Conservation (phyloP, 2,113 vertebrate species). For the Rhynchopsitta pachyrhyncha region DNA sequence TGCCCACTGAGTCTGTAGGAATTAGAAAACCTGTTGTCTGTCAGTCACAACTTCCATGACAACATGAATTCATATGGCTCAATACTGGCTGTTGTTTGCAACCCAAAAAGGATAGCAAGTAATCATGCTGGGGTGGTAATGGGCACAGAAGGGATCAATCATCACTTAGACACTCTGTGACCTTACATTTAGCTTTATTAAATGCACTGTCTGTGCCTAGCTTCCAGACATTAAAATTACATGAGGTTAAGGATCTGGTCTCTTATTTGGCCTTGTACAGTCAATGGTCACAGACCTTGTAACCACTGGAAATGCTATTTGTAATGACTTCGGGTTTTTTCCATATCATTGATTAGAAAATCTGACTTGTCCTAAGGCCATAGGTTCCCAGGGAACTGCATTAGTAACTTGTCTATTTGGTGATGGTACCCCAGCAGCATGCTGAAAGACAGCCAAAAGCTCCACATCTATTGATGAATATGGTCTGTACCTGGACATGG, state of each 20-base stretch:
- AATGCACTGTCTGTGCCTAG: neutral
- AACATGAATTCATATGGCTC: neutral
- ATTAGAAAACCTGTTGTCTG: neutral
- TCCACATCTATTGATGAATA: rapidly evolving
- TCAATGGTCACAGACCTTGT: neutral
- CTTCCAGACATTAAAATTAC: constrained; percentile 20
- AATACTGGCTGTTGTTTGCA: neutral
- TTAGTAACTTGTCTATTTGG: neutral
- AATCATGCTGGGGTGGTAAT: neutral
- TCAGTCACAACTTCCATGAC: neutral
- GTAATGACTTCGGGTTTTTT: neutral
- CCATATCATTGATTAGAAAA: constrained; percentile 24
- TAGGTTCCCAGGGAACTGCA: neutral
- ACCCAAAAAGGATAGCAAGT: neutral
- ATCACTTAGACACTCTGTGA: neutral
- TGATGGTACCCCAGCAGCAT: neutral
- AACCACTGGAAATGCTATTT: neutral
- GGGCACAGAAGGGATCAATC: neutral
- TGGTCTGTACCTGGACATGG: neutral
- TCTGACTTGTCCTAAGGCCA: neutral
- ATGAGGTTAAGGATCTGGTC: neutral
- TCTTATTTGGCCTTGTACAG: neutral
- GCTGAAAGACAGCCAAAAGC: neutral
- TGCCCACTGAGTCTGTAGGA: rapidly evolving
- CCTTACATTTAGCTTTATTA: constrained; percentile 12